A percentile compares a stretch with the other conserved stretches of the same genome.
Evolutionary conservation across 2,888 invertebrate genomes (phyloP).

Genomic region (Onthophagus sagittarius): DNA sequence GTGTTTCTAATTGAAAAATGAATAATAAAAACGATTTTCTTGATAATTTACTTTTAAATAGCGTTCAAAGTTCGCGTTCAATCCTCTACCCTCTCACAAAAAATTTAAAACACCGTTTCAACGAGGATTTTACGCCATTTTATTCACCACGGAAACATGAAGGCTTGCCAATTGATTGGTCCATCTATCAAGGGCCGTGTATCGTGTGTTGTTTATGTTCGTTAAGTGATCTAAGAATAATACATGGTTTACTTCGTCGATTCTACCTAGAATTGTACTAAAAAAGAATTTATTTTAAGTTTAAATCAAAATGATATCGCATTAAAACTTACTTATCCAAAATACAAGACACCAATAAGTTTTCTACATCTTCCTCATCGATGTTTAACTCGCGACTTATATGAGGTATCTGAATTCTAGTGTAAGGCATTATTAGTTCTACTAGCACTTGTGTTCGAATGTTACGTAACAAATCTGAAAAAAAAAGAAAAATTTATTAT

Average conservation of each 20-base stretch:
- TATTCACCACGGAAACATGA: slow-evolving; percentile 87
- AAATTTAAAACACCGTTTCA: neutral
- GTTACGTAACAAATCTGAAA: slow-evolving; percentile 82
- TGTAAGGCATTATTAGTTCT: slow-evolving; percentile 96
- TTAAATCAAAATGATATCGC: neutral
- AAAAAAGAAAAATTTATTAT: too few species aligned
- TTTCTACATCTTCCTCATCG: slow-evolving; percentile 92
- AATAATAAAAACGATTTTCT: too few species aligned
- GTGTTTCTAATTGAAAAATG: too few species aligned
- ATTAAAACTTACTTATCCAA: slow-evolving; percentile 78
- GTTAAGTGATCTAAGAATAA: slow-evolving; percentile 79
- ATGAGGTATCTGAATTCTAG: slow-evolving; percentile 95
- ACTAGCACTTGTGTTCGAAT: slow-evolving; percentile 96
- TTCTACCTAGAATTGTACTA: slow-evolving; percentile 81
- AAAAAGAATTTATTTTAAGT: slow-evolving; percentile 23
- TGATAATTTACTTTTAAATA: neutral
- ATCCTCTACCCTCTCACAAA: neutral
- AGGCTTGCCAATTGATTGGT: slow-evolving; percentile 84
- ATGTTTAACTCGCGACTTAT: slow-evolving; percentile 94
- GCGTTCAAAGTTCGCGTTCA: neutral
- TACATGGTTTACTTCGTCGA: slow-evolving; percentile 93
- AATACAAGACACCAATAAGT: slow-evolving; percentile 94
- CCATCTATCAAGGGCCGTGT: slow-evolving; percentile 94
- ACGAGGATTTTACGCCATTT: slow-evolving; percentile 59
- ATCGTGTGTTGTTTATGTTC: slow-evolving; percentile 79